Evolutionary conservation across 2,113 vertebrate species (phyloP).

Genomic region (Podarcis muralis): DNA sequence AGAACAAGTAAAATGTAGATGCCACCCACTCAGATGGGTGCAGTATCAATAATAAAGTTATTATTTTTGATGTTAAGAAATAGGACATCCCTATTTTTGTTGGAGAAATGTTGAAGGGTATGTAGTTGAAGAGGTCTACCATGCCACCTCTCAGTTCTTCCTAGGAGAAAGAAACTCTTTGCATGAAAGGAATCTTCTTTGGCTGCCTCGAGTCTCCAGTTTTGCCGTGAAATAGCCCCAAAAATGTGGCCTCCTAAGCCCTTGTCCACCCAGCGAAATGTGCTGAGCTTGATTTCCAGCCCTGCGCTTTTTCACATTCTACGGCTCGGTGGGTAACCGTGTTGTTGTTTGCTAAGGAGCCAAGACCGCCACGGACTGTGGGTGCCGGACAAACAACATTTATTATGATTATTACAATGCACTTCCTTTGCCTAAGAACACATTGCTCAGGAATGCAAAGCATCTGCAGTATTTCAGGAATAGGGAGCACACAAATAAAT

Average conservation of each 20-base stretch:
- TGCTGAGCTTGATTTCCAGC: slow-evolving; percentile 35
- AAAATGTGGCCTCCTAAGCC: slow-evolving; percentile 12
- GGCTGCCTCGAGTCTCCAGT: too few relatives aligned
- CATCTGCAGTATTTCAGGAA: slow-evolving; percentile 62
- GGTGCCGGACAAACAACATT: slow-evolving; percentile 55
- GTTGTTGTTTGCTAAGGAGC: slow-evolving; percentile 54
- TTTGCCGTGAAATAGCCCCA: background rate
- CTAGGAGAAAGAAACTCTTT: too few relatives aligned
- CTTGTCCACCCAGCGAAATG: background rate
- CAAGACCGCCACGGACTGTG: background rate
- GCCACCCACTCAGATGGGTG: too few relatives aligned
- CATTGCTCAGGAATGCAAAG: slow-evolving; percentile 56
- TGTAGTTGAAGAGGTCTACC: too few relatives aligned
- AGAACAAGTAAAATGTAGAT: too few relatives aligned
- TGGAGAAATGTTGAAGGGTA: too few relatives aligned
- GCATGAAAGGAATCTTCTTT: too few relatives aligned
- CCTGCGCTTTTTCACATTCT: slow-evolving; percentile 45
- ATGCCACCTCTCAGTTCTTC: too few relatives aligned
- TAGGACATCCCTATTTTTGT: too few relatives aligned
- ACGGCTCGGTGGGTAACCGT: slow-evolving; percentile 37
- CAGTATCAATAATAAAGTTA: too few relatives aligned
- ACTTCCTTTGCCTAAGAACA: slow-evolving; percentile 52
- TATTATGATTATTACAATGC: slow-evolving; percentile 51
- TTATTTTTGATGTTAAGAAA: too few relatives aligned
- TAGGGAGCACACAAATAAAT: slow-evolving; percentile 49